Conservation (phyloP, 2,113 vertebrate species). For the Tyrannus savana region DNA sequence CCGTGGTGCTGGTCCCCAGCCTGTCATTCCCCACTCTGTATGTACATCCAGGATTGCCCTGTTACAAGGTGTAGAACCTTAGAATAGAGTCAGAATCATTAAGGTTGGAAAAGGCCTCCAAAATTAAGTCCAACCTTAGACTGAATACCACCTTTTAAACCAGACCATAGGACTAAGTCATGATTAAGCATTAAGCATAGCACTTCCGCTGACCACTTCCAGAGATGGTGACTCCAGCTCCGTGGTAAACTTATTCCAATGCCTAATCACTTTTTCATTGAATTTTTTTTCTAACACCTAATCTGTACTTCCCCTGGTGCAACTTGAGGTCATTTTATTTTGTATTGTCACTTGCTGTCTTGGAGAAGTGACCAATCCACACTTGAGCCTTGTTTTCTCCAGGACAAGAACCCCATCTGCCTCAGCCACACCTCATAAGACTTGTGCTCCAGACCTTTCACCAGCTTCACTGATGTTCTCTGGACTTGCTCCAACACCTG, state of each 20-base stretch:
- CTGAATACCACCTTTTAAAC: background rate
- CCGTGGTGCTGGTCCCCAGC: background rate
- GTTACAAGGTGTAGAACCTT: background rate
- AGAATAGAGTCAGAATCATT: background rate
- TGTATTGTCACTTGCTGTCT: background rate
- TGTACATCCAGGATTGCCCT: background rate
- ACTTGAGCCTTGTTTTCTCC: background rate
- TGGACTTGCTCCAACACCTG: background rate
- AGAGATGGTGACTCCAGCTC: background rate
- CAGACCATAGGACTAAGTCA: background rate
- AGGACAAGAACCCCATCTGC: background rate
- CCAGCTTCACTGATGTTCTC: background rate
- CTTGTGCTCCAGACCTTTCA: background rate
- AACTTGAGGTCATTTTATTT: background rate
- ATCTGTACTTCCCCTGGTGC: background rate
- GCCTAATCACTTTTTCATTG: background rate
- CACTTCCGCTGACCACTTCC: background rate
- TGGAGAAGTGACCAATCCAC: background rate
- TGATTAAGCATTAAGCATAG: background rate
- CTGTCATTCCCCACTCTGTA: background rate
- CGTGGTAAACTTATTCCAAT: background rate
- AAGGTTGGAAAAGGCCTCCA: background rate
- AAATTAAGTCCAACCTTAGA: background rate
- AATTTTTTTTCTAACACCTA: rapidly evolving
- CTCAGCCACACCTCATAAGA: background rate